Evolutionary conservation across 1,140 invertebrate species (phyloP).

Genomic region (Heliconius melpomene): DNA sequence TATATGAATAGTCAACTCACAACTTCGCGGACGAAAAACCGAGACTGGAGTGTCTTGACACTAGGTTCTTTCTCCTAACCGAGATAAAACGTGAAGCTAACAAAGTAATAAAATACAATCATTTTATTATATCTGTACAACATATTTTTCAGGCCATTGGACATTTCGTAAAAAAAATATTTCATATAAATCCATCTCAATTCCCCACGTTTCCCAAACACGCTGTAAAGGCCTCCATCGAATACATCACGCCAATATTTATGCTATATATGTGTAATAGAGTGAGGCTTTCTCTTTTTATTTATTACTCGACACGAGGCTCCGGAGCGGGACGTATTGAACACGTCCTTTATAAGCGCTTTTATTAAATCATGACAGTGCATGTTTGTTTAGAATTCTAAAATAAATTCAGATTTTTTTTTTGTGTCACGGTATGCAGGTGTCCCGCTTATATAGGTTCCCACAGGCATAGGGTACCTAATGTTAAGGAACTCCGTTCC

Average conservation of each 20-base stretch:
- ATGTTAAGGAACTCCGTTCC: no score
- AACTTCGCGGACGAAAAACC: no score
- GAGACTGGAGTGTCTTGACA: no score
- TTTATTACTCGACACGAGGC: conserved; percentile 28
- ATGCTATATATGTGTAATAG: conserved; percentile 33
- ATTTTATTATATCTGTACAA: not conserved
- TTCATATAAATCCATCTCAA: conserved; percentile 7
- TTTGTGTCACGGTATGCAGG: no score
- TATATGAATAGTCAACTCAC: no score
- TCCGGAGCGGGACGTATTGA: conserved; percentile 16
- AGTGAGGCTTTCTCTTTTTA: conserved; percentile 29
- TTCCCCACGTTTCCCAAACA: conserved; percentile 27
- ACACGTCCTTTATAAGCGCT: conserved; percentile 11
- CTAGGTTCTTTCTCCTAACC: no score
- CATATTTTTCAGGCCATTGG: not conserved
- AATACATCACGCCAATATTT: conserved; percentile 38
- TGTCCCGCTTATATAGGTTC: no score
- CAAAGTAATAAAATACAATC: not conserved
- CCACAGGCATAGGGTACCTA: no score
- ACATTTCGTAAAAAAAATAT: not conserved
- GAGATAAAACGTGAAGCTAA: not conserved
- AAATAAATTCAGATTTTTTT: not conserved
- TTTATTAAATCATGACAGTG: conserved; percentile 18
- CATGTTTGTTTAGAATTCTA: conserved; percentile 1
- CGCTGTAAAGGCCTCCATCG: conserved; percentile 28